phyloP scores from a whole-genome alignment of 2,888 invertebrate genomes.

The Pandemis heparana region DNA sequence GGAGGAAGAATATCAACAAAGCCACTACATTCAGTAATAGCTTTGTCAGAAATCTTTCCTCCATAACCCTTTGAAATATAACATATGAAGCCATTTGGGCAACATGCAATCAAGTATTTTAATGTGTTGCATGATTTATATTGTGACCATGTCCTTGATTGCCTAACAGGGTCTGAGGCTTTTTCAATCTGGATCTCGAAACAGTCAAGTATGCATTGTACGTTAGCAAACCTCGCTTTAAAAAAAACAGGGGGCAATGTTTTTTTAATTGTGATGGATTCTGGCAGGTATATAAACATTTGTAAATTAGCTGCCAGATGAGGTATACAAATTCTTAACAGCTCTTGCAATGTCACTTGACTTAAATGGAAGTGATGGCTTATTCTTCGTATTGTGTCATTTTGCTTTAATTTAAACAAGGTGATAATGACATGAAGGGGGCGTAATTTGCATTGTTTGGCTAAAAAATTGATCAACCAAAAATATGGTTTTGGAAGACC shows the following conservation, averaged over 20 bases:
- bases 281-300: neutral
- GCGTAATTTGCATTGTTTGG: slow-evolving; percentile 15
- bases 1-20: too few relatives aligned
- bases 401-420: slow-evolving; percentile 15
- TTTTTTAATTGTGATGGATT: neutral
- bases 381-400: slow-evolving; percentile 10
- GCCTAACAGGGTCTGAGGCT: neutral
- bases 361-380: slow-evolving; percentile 13
- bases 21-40: neutral
- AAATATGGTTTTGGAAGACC: neutral
- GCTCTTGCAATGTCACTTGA: slow-evolving; percentile 5
- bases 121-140: slow-evolving; percentile 8
- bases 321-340: neutral
- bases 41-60: neutral
- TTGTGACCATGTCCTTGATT: slow-evolving; percentile 1
- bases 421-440: slow-evolving; percentile 8
- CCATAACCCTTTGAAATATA: slow-evolving; percentile 8
- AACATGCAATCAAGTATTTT: slow-evolving; percentile 6
- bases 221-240: neutral
- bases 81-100: neutral
- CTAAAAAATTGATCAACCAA: neutral
- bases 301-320: neutral
- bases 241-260: neutral
- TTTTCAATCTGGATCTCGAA: slow-evolving; percentile 6
- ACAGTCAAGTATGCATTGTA: neutral